Evolutionary conservation across 2,797 vertebrate genomes (phyloP).

Genomic region (Galago senegalensis): DNA sequence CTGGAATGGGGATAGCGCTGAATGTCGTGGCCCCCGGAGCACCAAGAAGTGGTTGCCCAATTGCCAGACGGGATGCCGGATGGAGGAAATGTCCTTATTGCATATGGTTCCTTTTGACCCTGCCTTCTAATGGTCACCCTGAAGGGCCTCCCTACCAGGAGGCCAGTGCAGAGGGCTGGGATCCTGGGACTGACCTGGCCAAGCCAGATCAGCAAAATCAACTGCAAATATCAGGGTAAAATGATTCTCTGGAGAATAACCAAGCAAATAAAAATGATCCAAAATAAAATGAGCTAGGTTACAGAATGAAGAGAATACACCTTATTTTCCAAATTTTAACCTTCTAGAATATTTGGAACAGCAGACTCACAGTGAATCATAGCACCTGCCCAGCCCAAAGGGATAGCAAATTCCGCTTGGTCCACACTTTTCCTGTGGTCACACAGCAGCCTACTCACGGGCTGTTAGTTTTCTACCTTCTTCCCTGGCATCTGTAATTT

Average conservation of each 20-base stretch:
- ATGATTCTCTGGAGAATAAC: neutral
- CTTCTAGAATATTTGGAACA: constrained; percentile 11
- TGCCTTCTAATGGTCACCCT: neutral
- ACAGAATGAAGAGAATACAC: constrained; percentile 22
- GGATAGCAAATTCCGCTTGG: constrained; percentile 73
- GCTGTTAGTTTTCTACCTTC: constrained; percentile 81
- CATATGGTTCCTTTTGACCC: neutral
- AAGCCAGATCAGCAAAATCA: neutral
- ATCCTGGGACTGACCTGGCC: neutral
- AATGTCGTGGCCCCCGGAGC: neutral
- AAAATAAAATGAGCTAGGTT: neutral
- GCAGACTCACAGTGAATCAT: constrained; percentile 55
- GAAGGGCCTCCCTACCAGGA: neutral
- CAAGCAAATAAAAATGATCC: constrained; percentile 30
- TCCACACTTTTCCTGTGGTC: constrained; percentile 72
- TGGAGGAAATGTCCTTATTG: neutral
- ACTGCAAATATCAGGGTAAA: neutral
- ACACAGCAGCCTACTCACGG: constrained; percentile 67
- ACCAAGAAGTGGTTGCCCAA: constrained; percentile 27
- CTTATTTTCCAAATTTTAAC: constrained; percentile 13
- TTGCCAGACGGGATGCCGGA: neutral
- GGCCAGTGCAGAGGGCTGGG: neutral
- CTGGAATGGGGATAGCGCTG: constrained; percentile 43
- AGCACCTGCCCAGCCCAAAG: constrained; percentile 56
- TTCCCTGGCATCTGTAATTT: constrained; percentile 79